Percentiles rank a stretch among this genome's conserved stretches.
These are phyloP conservation scores for Helicoverpa assulta DNA, from an alignment of 2,888 invertebrate species.

Conservation along the genomic window DNA sequence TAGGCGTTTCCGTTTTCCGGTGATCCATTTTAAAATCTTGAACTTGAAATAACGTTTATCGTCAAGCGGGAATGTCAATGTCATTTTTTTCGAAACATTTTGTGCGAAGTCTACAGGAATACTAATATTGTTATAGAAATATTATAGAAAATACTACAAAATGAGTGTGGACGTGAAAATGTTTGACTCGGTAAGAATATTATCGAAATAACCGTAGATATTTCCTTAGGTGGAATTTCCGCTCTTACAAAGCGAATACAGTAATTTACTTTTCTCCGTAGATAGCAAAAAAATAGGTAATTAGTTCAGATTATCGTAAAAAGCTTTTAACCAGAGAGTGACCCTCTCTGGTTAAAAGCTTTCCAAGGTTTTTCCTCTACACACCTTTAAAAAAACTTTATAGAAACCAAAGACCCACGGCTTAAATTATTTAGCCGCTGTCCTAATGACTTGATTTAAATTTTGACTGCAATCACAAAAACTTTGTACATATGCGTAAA, in stretches of 20 bases:
- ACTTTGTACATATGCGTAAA: background rate
- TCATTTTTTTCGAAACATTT: conserved; percentile 24
- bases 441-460: background rate
- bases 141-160: background rate
- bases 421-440: too few relatives aligned
- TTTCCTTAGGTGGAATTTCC: background rate
- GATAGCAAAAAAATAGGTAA: background rate
- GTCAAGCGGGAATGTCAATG: conserved; percentile 20
- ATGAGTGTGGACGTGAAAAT: conserved; percentile 46
- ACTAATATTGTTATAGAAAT: background rate
- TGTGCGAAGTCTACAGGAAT: background rate
- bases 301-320: conserved; percentile 1
- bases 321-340: background rate
- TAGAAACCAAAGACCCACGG: background rate
- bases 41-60: conserved; percentile 36
- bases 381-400: background rate
- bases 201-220: background rate
- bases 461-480: background rate
- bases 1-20: conserved; percentile 51
- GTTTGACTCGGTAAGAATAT: conserved; percentile 67
- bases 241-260: background rate
- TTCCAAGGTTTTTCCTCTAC: background rate
- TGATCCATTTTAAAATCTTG: conserved; percentile 34
- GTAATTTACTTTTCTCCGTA: background rate
- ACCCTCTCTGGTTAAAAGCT: too few relatives aligned